These are phyloP conservation scores for Drosophila yakuba DNA, from an alignment of 1,140 invertebrate genomes.

Conservation along the genomic window DNA sequence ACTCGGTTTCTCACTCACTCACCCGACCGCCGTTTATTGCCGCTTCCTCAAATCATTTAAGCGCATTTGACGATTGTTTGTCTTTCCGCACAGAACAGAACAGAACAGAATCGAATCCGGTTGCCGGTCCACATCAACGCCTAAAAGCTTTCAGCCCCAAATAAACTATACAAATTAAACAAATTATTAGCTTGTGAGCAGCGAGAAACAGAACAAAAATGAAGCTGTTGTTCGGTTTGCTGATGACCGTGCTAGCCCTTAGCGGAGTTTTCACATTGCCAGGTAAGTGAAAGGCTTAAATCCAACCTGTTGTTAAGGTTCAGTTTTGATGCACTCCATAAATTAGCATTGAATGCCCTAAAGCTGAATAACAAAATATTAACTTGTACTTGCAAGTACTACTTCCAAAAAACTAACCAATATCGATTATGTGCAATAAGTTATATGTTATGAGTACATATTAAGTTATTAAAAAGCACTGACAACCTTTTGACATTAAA, in stretches of 20 bases:
- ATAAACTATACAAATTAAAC: slow-evolving; percentile 24
- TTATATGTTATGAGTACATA: no score
- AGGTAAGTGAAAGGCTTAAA: slow-evolving; percentile 59
- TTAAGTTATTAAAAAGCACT: slow-evolving; percentile 7
- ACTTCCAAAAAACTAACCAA: no score
- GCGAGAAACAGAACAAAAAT: slow-evolving; percentile 42
- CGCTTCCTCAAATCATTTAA: slow-evolving; percentile 80
- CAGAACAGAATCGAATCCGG: slow-evolving; percentile 63
- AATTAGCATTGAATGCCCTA: no score
- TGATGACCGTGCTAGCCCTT: slow-evolving; percentile 61
- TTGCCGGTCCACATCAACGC: slow-evolving; percentile 29
- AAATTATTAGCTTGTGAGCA: slow-evolving; percentile 42
- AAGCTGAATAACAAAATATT: no score
- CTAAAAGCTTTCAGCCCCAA: slow-evolving; percentile 31
- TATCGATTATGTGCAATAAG: no score
- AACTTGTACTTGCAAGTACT: no score
- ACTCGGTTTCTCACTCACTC: slow-evolving; percentile 24
- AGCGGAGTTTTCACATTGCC: slow-evolving; percentile 65
- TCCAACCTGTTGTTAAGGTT: neutral
- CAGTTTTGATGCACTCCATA: no score
- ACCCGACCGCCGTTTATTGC: slow-evolving; percentile 56
- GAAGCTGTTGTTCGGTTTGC: slow-evolving; percentile 61
- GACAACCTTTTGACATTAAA: slow-evolving; percentile 54
- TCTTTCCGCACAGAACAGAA: slow-evolving; percentile 70
- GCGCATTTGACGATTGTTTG: slow-evolving; percentile 78